These are phyloP conservation scores for Lapara coniferarum DNA, from an alignment of 2,888 invertebrate genomes.

Conservation along the genomic window DNA sequence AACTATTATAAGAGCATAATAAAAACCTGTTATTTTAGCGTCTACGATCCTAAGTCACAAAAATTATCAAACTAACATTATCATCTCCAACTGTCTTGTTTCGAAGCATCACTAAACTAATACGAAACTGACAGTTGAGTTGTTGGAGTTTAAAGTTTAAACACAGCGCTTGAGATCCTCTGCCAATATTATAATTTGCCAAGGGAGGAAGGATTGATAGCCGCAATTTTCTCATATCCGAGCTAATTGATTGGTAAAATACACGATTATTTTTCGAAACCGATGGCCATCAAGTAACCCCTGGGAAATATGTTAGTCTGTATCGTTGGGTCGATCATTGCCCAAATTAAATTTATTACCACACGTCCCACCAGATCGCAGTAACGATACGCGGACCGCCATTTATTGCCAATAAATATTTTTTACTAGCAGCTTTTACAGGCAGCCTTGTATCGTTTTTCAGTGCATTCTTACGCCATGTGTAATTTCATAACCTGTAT, in stretches of 20 bases:
- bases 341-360: constrained; percentile 73
- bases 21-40: too few species aligned
- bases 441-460: constrained; percentile 52
- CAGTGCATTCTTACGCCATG: constrained; percentile 51
- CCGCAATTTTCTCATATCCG: neutral
- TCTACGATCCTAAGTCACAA: too few species aligned
- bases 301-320: constrained; percentile 52
- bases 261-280: constrained; percentile 18
- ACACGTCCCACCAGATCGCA: constrained; percentile 59
- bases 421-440: constrained; percentile 68
- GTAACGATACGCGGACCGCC: constrained; percentile 63
- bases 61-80: too few species aligned
- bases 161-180: too few species aligned
- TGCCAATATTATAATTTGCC: too few species aligned
- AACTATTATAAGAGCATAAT: too few species aligned
- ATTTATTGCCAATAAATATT: constrained; percentile 75
- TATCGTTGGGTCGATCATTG: constrained; percentile 54
- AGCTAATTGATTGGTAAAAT: constrained; percentile 19
- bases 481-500: constrained; percentile 51
- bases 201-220: too few species aligned
- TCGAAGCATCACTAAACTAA: too few species aligned
- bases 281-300: constrained; percentile 45
- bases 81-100: too few species aligned
- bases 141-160: too few species aligned
- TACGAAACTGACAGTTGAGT: too few species aligned